Conservation (phyloP, 2,888 invertebrate genomes). For the Melinaea menophilus region DNA sequence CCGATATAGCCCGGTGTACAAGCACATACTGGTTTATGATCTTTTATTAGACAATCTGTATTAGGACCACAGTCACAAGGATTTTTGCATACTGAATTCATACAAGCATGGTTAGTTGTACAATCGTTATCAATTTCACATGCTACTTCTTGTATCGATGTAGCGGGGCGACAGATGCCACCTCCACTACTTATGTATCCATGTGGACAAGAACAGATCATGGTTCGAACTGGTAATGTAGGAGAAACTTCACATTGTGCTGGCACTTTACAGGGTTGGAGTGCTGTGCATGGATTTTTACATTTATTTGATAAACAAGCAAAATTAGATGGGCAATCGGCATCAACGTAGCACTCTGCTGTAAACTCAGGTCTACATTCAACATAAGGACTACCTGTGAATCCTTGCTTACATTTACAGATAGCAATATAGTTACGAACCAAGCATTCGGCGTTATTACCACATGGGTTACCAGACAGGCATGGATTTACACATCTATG, state of each 20-base stretch:
- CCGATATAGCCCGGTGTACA: slow-evolving; percentile 91
- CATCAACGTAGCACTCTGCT: slow-evolving; percentile 88
- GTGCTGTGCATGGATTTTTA: slow-evolving; percentile 86
- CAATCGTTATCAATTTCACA: slow-evolving; percentile 89
- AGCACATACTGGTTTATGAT: slow-evolving; percentile 92
- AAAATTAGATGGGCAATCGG: slow-evolving; percentile 86
- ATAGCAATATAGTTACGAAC: slow-evolving; percentile 89
- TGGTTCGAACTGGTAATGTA: slow-evolving; percentile 89
- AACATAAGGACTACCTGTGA: slow-evolving; percentile 88
- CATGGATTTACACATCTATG: slow-evolving; percentile 93
- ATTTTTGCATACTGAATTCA: slow-evolving; percentile 87
- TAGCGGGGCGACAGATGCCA: slow-evolving; percentile 87
- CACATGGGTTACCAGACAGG: slow-evolving; percentile 85
- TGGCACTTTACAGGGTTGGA: slow-evolving; percentile 88
- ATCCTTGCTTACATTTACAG: slow-evolving; percentile 89
- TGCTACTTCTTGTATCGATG: slow-evolving; percentile 78
- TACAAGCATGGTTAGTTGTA: slow-evolving; percentile 85
- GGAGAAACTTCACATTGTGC: slow-evolving; percentile 89
- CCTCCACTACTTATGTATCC: slow-evolving; percentile 92
- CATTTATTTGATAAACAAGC: slow-evolving; percentile 91
- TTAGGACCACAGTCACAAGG: slow-evolving; percentile 92
- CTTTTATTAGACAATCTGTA: slow-evolving; percentile 88
- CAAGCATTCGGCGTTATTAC: slow-evolving; percentile 86
- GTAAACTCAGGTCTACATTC: slow-evolving; percentile 85
- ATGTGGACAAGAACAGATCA: slow-evolving; percentile 93